Conservation (phyloP, 2,888 invertebrate genomes). For the Agrochola circellaris region DNA sequence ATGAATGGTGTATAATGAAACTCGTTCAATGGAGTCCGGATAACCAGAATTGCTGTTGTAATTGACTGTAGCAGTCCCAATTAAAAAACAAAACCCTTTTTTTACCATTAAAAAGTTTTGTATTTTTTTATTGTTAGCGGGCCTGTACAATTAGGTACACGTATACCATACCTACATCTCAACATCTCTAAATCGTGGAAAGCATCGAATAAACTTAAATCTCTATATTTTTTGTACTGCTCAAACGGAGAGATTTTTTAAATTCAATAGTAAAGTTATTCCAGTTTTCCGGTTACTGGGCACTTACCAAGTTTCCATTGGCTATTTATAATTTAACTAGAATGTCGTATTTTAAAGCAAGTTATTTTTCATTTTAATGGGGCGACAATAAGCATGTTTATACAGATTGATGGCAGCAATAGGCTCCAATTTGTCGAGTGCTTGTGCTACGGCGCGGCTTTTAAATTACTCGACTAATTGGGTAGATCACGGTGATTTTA, state of each 20-base stretch:
- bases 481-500: conserved; percentile 80
- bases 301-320: conserved; percentile 41
- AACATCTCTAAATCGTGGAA: background rate
- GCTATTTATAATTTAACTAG: conserved; percentile 42
- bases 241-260: conserved; percentile 12
- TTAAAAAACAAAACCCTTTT: conserved; percentile 1
- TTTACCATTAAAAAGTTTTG: background rate
- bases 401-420: conserved; percentile 74
- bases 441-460: conserved; percentile 67
- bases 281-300: conserved; percentile 29
- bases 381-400: conserved; percentile 71
- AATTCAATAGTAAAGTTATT: conserved; percentile 21
- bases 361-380: conserved; percentile 65
- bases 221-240: conserved; percentile 13
- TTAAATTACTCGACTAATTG: conserved; percentile 77
- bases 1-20: conserved; percentile 22
- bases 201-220: background rate
- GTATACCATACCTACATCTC: background rate
- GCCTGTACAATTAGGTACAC: background rate
- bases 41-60: background rate
- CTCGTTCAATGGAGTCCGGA: background rate
- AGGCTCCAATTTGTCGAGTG: conserved; percentile 76
- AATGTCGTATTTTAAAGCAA: conserved; percentile 42
- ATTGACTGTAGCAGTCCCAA: background rate
- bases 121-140: background rate